These are phyloP conservation scores for Scaptomyza flava DNA, from an alignment of 2,888 invertebrate species.

Conservation along the genomic window DNA sequence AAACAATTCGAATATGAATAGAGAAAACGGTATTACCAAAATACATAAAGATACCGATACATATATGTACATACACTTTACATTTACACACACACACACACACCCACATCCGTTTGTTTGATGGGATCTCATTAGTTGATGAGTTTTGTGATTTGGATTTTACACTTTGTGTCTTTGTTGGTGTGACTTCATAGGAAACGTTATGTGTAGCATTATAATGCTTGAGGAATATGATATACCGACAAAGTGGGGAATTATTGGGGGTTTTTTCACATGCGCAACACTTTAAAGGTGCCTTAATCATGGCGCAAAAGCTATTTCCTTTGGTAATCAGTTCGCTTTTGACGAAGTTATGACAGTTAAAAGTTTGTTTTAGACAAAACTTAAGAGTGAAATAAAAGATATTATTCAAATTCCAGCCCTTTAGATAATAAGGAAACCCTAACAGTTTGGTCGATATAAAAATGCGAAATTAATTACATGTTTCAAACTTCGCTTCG, in stretches of 20 bases:
- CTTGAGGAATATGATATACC: conserved; percentile 50
- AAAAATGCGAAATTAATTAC: conserved; percentile 71
- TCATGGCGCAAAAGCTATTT: not conserved
- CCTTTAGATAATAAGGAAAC: not conserved
- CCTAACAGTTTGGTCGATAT: conserved; percentile 15
- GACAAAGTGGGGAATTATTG: conserved; percentile 38
- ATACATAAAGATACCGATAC: conserved; percentile 19
- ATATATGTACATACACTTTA: conserved; percentile 5
- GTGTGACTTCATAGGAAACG: conserved; percentile 59
- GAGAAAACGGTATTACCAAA: conserved; percentile 24
- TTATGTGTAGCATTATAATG: conserved; percentile 16
- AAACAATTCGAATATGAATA: conserved; percentile 59
- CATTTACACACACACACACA: conserved; percentile 32
- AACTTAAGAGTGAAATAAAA: too few relatives aligned
- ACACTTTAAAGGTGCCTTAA: not conserved
- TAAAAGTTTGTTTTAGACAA: too few relatives aligned
- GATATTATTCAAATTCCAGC: not conserved
- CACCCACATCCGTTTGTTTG: conserved; percentile 42
- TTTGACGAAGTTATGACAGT: not conserved
- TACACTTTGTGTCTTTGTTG: conserved; percentile 4
- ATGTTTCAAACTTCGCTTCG: conserved; percentile 16
- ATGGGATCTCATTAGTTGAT: conserved; percentile 67
- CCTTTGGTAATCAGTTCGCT: not conserved
- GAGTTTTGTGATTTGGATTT: conserved; percentile 58
- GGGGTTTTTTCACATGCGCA: too few relatives aligned